These are phyloP conservation scores for Diplazon laetatorius DNA, from an alignment of 2,888 invertebrate species.

Conservation along the genomic window DNA sequence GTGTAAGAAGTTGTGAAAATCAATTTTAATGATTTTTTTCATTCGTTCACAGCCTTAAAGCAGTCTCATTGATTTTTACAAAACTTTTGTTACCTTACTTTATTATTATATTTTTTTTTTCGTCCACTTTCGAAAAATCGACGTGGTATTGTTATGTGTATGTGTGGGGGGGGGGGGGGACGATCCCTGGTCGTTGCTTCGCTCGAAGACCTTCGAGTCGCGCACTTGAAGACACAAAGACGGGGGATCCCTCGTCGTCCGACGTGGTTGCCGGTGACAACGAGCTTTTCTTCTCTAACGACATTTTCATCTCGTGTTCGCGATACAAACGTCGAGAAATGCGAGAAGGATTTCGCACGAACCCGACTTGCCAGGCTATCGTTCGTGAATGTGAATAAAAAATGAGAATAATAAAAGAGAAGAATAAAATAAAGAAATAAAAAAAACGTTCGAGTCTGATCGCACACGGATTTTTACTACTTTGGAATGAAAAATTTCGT, in stretches of 20 bases:
- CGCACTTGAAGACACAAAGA: conserved; percentile 4
- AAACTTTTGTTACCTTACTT: too few species aligned
- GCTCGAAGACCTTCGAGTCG: background rate
- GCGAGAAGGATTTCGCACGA: background rate
- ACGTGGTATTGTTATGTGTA: too few species aligned
- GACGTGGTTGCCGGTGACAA: background rate
- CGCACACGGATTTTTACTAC: background rate
- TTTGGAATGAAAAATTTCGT: background rate
- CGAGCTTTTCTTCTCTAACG: conserved; percentile 24
- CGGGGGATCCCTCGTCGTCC: background rate
- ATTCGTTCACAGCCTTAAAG: too few species aligned
- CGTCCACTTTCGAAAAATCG: too few species aligned
- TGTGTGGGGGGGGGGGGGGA: too few species aligned
- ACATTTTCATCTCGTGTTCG: conserved; percentile 5
- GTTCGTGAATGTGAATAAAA: background rate
- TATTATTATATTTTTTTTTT: too few species aligned
- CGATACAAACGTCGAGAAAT: background rate
- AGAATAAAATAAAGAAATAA: too few species aligned
- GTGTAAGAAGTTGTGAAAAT: too few species aligned
- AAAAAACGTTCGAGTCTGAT: background rate
- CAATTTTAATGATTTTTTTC: too few species aligned
- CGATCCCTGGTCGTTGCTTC: background rate
- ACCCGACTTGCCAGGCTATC: background rate
- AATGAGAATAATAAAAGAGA: too few species aligned
- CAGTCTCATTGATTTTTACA: too few species aligned